These are phyloP conservation scores for Dryomyza anilis DNA, from an alignment of 2,888 invertebrate genomes.

Conservation along the genomic window DNA sequence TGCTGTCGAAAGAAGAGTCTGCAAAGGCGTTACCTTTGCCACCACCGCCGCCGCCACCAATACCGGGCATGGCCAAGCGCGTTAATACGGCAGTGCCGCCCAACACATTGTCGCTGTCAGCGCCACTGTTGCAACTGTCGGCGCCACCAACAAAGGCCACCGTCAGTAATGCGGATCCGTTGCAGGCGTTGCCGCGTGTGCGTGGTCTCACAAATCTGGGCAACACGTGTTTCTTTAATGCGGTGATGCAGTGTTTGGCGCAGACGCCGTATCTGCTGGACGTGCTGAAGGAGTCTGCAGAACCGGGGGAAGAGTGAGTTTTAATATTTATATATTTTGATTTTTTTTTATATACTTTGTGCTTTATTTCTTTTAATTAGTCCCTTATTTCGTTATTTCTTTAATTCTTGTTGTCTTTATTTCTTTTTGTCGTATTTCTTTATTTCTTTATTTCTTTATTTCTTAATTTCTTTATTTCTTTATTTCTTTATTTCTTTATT, in stretches of 20 bases:
- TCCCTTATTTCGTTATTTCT: too few relatives aligned
- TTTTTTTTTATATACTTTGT: neutral
- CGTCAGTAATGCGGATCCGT: neutral
- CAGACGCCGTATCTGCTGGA: conserved; percentile 80
- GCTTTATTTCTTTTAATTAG: too few relatives aligned
- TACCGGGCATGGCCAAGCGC: conserved; percentile 56
- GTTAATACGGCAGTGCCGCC: conserved; percentile 36
- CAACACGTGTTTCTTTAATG: conserved; percentile 97
- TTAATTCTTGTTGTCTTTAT: neutral
- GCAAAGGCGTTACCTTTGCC: conserved; percentile 35
- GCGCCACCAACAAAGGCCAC: conserved; percentile 11
- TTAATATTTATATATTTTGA: neutral
- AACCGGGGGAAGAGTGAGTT: conserved; percentile 68
- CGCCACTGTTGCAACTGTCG: conserved; percentile 5
- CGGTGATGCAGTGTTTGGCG: conserved; percentile 90
- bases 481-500: too few relatives aligned
- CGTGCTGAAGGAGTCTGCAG: conserved; percentile 72
- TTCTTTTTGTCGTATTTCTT: too few relatives aligned
- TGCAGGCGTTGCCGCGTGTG: conserved; percentile 64
- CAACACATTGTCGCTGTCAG: conserved; percentile 4
- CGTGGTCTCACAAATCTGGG: conserved; percentile 89
- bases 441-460: too few relatives aligned
- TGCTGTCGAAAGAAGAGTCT: conserved; percentile 37
- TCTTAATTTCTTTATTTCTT: too few relatives aligned
- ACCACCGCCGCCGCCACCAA: conserved; percentile 43